A percentile compares a stretch with the other conserved stretches of the same genome.
phyloP scores from a whole-genome alignment of 2,113 vertebrate genomes.

The Hippoglossus stenolepis region DNA sequence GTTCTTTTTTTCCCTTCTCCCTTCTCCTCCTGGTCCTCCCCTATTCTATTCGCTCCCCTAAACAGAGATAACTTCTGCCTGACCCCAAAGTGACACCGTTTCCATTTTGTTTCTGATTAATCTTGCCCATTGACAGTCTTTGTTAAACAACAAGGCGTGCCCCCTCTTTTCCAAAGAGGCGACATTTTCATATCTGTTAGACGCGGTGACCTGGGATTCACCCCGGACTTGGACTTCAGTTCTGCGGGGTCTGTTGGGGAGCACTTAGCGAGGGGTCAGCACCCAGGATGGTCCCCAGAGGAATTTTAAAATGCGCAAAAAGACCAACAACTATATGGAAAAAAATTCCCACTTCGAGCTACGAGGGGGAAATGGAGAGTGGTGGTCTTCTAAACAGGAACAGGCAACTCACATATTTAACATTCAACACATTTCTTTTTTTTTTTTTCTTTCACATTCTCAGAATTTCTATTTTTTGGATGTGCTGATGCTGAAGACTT shows the following conservation, averaged over 20 bases:
- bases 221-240: conserved; percentile 99
- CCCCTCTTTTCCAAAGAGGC: conserved; percentile 89
- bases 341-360: conserved; percentile 31
- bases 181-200: conserved; percentile 99
- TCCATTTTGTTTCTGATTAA: conserved; percentile 99
- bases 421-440: neutral
- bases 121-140: conserved; percentile 99
- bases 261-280: conserved; percentile 87
- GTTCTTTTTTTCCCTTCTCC: conserved; percentile 18
- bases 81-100: conserved; percentile 97
- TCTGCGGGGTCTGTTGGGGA: conserved; percentile 87
- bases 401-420: neutral
- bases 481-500: neutral
- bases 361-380: neutral
- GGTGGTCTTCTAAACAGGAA: neutral
- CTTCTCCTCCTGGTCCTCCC: conserved; percentile 38
- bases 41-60: conserved; percentile 75
- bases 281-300: conserved; percentile 74
- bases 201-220: conserved; percentile 99
- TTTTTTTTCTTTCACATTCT: neutral
- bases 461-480: neutral
- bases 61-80: conserved; percentile 91
- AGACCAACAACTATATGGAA: conserved; percentile 30
- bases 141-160: conserved; percentile 99
- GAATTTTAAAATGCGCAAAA: conserved; percentile 50